Base-by-base conservation (phyloP, 1,140 invertebrate species). In the Diploscapter pachys region DNA sequence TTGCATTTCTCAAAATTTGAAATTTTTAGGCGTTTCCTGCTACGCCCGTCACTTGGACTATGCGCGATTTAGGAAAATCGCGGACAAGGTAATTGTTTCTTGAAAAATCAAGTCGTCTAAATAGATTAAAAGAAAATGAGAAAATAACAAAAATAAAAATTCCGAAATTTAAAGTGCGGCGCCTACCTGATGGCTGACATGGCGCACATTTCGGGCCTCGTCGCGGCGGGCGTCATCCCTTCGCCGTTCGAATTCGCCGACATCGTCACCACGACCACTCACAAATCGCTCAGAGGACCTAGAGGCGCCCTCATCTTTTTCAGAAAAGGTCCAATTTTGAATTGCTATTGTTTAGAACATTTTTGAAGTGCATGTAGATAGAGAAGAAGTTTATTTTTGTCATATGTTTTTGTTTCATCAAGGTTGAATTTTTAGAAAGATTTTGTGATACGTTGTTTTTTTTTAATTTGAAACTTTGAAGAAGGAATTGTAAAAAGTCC, bases 171-270 rank as follows among this genome's bases (percentile, higher is more conserved):
- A 31, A 31, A 31, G 77, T 91, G 91, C 80, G 92, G 91, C 56
- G 91, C 94, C 0, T 92, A 92, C 81, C 83, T 98, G n/a, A 90
- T 97, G 88, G 91, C 93, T 61, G 95, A 98, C 85, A 98, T 98
- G 94, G 93, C 94, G 9, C 95, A 97, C 85, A 90, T 98, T 64
- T 91, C 93, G 78, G 95, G 95, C 31, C 87, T 97, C 52, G 94
- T 98, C 2, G 92, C 94, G 63, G 93, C 93, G 79, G 90, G 90
- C 63, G 83, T 94, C 4, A 92, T 93, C 67, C 92, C 94, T 9
- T 93, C 91, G 86, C 95, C 95, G 0, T 97, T 98, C 85, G 91
- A 94, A 81, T 92, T 92, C 82, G 92, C 93, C 82, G 94, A 99
- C 87, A 89, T 99, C 82, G 95, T 98, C 5, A 92, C 92, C 0